These are phyloP conservation scores for Drosophila lini DNA, from an alignment of 1,140 invertebrate genomes.

Conservation along the genomic window DNA sequence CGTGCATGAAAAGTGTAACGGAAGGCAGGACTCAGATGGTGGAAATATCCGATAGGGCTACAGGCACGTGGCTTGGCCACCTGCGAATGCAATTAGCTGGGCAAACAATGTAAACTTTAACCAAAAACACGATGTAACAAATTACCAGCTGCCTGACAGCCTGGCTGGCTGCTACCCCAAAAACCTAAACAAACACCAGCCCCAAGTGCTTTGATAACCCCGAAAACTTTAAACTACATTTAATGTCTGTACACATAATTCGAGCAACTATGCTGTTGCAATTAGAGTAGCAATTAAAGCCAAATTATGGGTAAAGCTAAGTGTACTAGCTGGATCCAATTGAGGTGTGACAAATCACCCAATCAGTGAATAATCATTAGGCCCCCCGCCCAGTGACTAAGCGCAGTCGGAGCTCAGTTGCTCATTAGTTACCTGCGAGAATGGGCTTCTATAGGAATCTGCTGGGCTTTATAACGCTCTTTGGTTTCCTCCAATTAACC, in stretches of 20 bases:
- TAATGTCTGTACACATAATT: conserved; percentile 4
- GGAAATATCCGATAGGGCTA: background rate
- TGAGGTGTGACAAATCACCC: conserved; percentile 60
- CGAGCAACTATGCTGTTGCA: conserved; percentile 9
- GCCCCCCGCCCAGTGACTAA: background rate
- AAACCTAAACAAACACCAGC: conserved; percentile 35
- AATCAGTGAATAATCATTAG: conserved; percentile 45
- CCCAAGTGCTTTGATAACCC: background rate
- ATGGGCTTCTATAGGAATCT: conserved; percentile 46
- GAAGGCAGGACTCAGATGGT: conserved; percentile 36
- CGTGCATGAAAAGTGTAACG: conserved; percentile 33
- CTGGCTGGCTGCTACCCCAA: background rate
- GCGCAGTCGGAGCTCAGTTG: conserved; percentile 8
- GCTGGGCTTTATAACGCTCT: conserved; percentile 25
- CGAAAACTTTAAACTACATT: conserved; percentile 4
- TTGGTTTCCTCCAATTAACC: conserved; percentile 39
- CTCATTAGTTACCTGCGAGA: background rate
- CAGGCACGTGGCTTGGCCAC: conserved; percentile 8
- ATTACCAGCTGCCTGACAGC: background rate
- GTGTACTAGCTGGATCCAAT: conserved; percentile 12
- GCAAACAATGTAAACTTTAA: conserved; percentile 66
- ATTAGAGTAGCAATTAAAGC: conserved; percentile 38
- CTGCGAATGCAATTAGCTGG: conserved; percentile 57
- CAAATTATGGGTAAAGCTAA: background rate
- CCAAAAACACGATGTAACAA: conserved; percentile 15